phyloP scores from a whole-genome alignment of 2,113 vertebrate species.

The Gallinago paraguaiae region DNA sequence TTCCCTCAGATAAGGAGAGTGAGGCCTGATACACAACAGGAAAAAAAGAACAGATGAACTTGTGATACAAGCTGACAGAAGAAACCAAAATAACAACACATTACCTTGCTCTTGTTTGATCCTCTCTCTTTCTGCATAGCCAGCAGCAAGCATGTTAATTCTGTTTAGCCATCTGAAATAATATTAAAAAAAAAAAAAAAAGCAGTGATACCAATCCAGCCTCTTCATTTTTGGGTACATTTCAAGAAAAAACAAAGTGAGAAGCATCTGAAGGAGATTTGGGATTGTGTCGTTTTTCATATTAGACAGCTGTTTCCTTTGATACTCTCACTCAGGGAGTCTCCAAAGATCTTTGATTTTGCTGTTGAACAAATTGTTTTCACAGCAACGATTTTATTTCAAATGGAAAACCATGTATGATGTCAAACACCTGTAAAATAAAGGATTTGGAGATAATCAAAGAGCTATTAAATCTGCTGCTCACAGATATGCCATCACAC shows the following conservation, averaged over 20 bases:
- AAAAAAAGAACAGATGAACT: background rate
- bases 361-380: slow-evolving; percentile 47
- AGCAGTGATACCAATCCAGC: slow-evolving; percentile 9
- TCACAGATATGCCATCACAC: slow-evolving; percentile 42
- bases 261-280: background rate
- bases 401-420: slow-evolving; percentile 24
- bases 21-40: background rate
- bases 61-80: background rate
- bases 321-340: background rate
- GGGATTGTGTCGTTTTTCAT: background rate
- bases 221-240: background rate
- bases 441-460: slow-evolving; percentile 42
- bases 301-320: slow-evolving; percentile 40
- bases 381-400: slow-evolving; percentile 51
- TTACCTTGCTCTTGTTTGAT: slow-evolving; percentile 95
- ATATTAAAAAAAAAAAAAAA: slow-evolving; percentile 71
- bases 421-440: slow-evolving; percentile 53
- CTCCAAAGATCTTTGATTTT: slow-evolving; percentile 42
- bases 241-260: slow-evolving; percentile 41
- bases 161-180: slow-evolving; percentile 95
- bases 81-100: background rate
- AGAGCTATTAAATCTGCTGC: slow-evolving; percentile 36
- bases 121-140: slow-evolving; percentile 93
- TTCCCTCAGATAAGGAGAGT: background rate
- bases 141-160: slow-evolving; percentile 93